phyloP scores from a whole-genome alignment of 1,140 invertebrate species.

The Choristoneura fumiferana region DNA sequence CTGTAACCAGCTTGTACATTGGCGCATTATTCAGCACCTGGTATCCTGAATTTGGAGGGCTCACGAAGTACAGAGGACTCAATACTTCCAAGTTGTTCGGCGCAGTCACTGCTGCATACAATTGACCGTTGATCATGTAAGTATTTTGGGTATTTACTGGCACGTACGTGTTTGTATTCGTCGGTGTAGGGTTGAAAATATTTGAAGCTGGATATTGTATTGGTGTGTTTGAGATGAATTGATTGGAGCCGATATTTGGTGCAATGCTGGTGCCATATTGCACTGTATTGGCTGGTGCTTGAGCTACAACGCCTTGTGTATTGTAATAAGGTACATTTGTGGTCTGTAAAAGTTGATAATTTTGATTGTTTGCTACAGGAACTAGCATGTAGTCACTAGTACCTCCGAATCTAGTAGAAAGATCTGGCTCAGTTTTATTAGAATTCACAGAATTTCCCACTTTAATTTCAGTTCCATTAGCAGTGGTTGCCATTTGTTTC shows the following conservation, averaged over 20 bases:
- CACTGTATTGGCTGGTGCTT: too few species aligned
- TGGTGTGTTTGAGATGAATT: background rate
- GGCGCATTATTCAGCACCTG: background rate
- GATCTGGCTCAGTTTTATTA: background rate
- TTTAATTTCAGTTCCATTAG: background rate
- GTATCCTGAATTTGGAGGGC: background rate
- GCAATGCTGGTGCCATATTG: background rate
- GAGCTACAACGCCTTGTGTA: too few species aligned
- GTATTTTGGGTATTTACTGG: background rate
- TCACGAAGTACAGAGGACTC: background rate
- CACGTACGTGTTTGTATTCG: background rate
- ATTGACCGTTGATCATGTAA: slow-evolving; percentile 5
- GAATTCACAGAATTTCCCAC: background rate
- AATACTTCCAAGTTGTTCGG: background rate
- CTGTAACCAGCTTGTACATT: background rate
- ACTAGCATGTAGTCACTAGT: background rate
- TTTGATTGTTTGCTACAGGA: background rate
- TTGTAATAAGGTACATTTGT: background rate
- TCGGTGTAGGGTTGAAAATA: background rate
- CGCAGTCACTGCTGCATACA: background rate
- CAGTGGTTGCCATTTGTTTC: too few species aligned
- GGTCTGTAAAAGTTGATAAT: background rate
- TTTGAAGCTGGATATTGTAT: too few species aligned
- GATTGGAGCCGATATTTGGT: background rate
- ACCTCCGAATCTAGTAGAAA: background rate